phyloP scores from a whole-genome alignment of 2,888 invertebrate species.

The Dimorphilus gyrociliatus region DNA sequence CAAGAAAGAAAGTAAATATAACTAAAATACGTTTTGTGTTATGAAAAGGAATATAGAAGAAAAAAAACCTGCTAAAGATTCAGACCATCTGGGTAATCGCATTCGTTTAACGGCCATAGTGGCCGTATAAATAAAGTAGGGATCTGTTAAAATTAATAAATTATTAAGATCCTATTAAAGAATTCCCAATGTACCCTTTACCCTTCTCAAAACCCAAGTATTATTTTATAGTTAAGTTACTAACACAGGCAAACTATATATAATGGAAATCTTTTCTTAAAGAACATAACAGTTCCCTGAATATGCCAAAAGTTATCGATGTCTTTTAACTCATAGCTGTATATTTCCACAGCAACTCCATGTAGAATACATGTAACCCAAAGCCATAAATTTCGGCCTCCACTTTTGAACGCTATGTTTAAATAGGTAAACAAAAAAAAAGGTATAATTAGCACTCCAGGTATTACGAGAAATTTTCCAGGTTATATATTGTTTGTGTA shows the following conservation, averaged over 20 bases:
- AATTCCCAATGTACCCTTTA: too few relatives aligned
- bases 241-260: slow-evolving; percentile 57
- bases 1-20: slow-evolving; percentile 8
- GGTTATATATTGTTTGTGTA: too few relatives aligned
- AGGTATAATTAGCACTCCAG: too few relatives aligned
- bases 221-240: slow-evolving; percentile 49
- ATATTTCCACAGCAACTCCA: slow-evolving; percentile 53
- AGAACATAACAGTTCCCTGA: slow-evolving; percentile 53
- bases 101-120: slow-evolving; percentile 40
- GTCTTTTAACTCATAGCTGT: slow-evolving; percentile 53
- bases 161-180: too few relatives aligned
- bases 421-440: too few relatives aligned
- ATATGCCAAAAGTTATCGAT: slow-evolving; percentile 72
- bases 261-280: slow-evolving; percentile 54
- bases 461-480: too few relatives aligned
- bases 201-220: too few relatives aligned
- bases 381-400: slow-evolving; percentile 56
- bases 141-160: slow-evolving; percentile 38
- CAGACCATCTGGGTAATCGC: slow-evolving; percentile 40
- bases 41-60: too few relatives aligned
- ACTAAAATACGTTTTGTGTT: too few relatives aligned
- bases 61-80: slow-evolving; percentile 40
- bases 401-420: slow-evolving; percentile 53
- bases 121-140: slow-evolving; percentile 42
- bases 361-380: slow-evolving; percentile 58